Evolutionary conservation across 2,797 vertebrate genomes (phyloP), one percentile per base, ranked within the genome.

Genomic region (Darevskia nairensis): DNA sequence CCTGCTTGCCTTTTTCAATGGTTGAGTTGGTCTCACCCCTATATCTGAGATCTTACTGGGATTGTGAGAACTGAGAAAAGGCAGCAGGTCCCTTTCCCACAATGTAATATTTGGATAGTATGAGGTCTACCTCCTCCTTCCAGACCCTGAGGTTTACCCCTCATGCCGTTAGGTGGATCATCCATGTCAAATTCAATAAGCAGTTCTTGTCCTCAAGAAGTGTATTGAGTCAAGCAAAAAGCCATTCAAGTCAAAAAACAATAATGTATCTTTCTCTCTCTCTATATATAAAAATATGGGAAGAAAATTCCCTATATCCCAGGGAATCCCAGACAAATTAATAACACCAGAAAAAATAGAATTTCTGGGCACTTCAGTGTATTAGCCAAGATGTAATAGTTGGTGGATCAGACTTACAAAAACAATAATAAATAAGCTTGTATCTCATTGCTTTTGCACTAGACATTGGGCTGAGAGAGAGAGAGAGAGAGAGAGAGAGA

Each of bases 201-300:
- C 32, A 39, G 19, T 23, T 35, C 21, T 82, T 9, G 72, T 64
- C 50, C 50, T 78, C 86, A 64, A 2, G 32, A 72, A 35, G 41
- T 11, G 17, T 68, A 66, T 68, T 80, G 76, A 84, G 64, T 11
- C 82, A 59, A 25, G 11, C n/a, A 69, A 4, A 1, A 2, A 8
- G 1, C 8, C 15, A 0, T 8, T 80, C 0, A 0, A 80, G 78
- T 80, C 35, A 77, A 19, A 55, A 55, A 61, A 27, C 50, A 86
- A 88, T 5, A 64, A 89, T 25, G 55, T 15, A 0, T 4, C 19
- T 32, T 83, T 72, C 17, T 68, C 17, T 81, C 17, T 81, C 15
- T 41, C 0, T 64, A n/a, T 0, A 0, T 77, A 64, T 0, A 0
- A 32, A 44, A 41, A 0, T 1, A 3, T 2, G 59, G 1, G n/a